These are phyloP conservation scores for Numenius arquata DNA, from an alignment of 2,113 vertebrate species.

Conservation along the genomic window DNA sequence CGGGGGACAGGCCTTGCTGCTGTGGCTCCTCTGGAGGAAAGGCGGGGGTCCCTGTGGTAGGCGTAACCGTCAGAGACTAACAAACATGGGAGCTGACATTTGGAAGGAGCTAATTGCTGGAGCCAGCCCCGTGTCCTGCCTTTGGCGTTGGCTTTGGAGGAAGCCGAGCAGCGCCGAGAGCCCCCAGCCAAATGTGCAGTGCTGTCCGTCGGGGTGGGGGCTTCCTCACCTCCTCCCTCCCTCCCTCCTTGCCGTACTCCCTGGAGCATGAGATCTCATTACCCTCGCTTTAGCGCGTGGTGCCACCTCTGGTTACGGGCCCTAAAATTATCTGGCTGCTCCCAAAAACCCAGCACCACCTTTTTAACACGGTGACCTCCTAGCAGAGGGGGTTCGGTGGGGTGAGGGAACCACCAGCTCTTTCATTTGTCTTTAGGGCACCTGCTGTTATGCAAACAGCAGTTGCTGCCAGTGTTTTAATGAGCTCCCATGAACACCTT, in stretches of 20 bases:
- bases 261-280: conserved; percentile 51
- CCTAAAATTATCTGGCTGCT: neutral
- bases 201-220: neutral
- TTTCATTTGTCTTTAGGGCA: fast-evolving
- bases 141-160: neutral
- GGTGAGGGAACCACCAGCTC: neutral
- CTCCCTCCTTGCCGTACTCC: neutral
- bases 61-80: neutral
- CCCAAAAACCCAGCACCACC: neutral
- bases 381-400: fast-evolving
- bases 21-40: neutral
- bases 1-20: fast-evolving
- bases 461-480: neutral
- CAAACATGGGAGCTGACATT: neutral
- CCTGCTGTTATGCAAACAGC: neutral
- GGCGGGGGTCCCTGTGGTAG: neutral
- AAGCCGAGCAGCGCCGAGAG: neutral
- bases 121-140: neutral
- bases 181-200: conserved; percentile 35
- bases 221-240: neutral
- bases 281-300: neutral
- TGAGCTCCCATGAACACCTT: neutral
- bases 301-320: neutral
- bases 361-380: neutral
- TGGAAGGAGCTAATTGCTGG: neutral